Evolutionary conservation across 2,888 invertebrate genomes (phyloP).

Genomic region (Hydrotaea diabolus): DNA sequence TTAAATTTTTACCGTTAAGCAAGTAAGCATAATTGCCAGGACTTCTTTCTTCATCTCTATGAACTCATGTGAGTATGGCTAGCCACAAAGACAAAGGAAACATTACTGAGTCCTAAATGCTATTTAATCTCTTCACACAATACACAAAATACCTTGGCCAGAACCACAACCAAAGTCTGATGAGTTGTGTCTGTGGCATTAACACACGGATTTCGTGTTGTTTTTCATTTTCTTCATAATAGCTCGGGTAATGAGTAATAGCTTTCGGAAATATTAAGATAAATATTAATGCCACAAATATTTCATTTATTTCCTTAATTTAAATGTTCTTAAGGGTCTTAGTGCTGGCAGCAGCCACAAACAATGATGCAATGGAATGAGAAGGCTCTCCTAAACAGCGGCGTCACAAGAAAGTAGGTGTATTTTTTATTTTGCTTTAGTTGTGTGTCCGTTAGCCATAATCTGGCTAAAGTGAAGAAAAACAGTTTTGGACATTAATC

Average conservation of each 20-base stretch:
- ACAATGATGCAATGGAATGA: not conserved
- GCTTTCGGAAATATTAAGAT: conserved; percentile 14
- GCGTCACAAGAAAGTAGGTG: not conserved
- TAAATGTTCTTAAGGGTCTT: conserved; percentile 9
- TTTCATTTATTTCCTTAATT: conserved; percentile 20
- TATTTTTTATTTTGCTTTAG: not conserved
- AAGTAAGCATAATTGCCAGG: too few relatives aligned
- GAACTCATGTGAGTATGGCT: too few relatives aligned
- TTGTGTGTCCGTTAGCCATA: not conserved
- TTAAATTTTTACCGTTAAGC: too few relatives aligned
- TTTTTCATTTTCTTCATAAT: not conserved
- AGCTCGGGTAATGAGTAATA: not conserved
- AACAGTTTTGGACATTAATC: conserved; percentile 75
- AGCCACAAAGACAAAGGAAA: too few relatives aligned
- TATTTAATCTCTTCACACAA: too few relatives aligned
- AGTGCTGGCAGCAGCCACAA: too few relatives aligned
- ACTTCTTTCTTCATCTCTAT: too few relatives aligned
- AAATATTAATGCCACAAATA: conserved; percentile 25
- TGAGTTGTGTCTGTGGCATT: too few relatives aligned
- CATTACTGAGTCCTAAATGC: too few relatives aligned
- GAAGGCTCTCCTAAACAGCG: not conserved
- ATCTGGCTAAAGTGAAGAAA: not conserved
- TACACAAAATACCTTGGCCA: too few relatives aligned
- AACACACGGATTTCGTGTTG: too few relatives aligned
- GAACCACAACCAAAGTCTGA: too few relatives aligned